Percentiles rank a stretch among this genome's conserved stretches.
Conservation (phyloP, 1,140 invertebrate species). For the Procambarus virginalis region DNA sequence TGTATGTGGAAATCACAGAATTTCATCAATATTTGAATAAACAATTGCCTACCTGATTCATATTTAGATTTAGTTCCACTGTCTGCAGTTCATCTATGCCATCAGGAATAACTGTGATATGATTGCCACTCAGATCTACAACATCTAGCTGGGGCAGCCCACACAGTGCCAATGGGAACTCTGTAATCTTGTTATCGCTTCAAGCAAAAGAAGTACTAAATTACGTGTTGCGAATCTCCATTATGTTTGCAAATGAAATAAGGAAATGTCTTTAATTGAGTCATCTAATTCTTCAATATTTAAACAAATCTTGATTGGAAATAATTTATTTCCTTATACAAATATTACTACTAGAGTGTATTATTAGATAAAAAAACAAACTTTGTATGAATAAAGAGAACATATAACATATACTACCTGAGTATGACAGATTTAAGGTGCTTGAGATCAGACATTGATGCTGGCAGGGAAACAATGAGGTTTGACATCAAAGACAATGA, state of each 20-base stretch:
- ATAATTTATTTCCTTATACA: not conserved
- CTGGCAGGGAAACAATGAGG: constrained; percentile 80
- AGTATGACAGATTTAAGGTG: constrained; percentile 79
- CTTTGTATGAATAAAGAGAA: too few species aligned
- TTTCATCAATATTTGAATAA: not conserved
- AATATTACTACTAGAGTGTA: too few species aligned
- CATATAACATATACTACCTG: constrained; percentile 28
- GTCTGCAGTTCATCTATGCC: constrained; percentile 82
- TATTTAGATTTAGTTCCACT: constrained; percentile 93
- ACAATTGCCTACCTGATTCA: constrained; percentile 76
- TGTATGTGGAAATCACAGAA: not conserved
- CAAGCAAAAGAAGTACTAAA: not conserved
- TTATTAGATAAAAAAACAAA: too few species aligned
- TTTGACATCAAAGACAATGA: constrained; percentile 85
- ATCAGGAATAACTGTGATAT: constrained; percentile 86
- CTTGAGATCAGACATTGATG: constrained; percentile 80
- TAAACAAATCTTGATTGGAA: not conserved
- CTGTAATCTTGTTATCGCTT: constrained; percentile 74
- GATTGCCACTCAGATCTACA: constrained; percentile 92
- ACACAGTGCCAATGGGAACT: constrained; percentile 74
- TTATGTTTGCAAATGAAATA: too few species aligned
- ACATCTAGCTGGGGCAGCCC: constrained; percentile 88
- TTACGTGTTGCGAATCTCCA: not conserved
- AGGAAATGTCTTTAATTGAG: too few species aligned
- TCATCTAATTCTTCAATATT: too few species aligned